Conservation (phyloP, 2,113 vertebrate species). For the Brienomyrus brachyistius region DNA sequence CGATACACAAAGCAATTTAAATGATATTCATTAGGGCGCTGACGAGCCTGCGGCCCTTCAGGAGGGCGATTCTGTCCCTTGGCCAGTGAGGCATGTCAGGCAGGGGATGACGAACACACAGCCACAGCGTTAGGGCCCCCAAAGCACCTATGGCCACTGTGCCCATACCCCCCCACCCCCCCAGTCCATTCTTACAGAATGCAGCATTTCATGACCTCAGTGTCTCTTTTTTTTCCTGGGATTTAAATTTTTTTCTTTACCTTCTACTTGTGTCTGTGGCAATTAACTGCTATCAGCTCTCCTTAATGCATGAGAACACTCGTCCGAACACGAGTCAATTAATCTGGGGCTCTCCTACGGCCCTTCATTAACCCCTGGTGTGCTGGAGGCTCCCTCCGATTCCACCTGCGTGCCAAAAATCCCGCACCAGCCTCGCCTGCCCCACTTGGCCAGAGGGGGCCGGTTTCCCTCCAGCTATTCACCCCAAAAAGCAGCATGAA, state of each 20-base stretch:
- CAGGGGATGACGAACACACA: slow-evolving; percentile 18
- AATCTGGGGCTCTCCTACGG: slow-evolving; percentile 51
- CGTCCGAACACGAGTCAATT: slow-evolving; percentile 53
- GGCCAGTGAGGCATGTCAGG: slow-evolving; percentile 71
- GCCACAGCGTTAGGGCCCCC: slow-evolving; percentile 53
- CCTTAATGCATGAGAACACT: slow-evolving; percentile 42
- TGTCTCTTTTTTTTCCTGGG: background rate
- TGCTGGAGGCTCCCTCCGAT: slow-evolving; percentile 53
- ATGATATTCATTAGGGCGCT: slow-evolving; percentile 99
- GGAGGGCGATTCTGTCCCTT: slow-evolving; percentile 78
- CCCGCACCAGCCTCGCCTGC: background rate
- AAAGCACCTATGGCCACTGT: slow-evolving; percentile 60
- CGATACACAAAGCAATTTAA: slow-evolving; percentile 99
- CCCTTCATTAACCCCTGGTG: slow-evolving; percentile 64
- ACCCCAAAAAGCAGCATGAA: background rate
- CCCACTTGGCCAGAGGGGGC: background rate
- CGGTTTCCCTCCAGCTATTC: background rate
- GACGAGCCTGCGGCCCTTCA: slow-evolving; percentile 98
- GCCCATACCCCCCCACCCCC: slow-evolving; percentile 10
- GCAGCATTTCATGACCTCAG: background rate
- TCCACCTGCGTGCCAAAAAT: slow-evolving; percentile 28
- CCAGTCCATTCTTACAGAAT: slow-evolving; percentile 3
- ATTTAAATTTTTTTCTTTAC: slow-evolving; percentile 6
- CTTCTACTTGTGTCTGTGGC: slow-evolving; percentile 33
- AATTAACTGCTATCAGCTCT: slow-evolving; percentile 46